Evolutionary conservation across 2,797 vertebrate species (phyloP), one percentile per base, ranked within the genome.

Genomic region (Hydrocynus forskahlii): DNA sequence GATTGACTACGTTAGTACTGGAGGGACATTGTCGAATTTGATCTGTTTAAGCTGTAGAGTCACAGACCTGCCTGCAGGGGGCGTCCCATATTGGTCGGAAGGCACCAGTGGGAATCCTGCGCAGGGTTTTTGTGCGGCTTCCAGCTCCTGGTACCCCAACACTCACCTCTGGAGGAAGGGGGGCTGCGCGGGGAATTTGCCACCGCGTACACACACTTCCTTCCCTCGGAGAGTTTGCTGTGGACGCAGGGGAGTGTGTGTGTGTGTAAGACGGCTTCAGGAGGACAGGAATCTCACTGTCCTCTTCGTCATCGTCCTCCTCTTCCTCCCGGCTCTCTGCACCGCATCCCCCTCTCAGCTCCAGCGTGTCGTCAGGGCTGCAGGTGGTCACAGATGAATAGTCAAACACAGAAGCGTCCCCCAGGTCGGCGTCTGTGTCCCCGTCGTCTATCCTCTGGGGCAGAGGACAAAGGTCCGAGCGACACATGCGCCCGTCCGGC

Each of bases 361-460:
- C 90, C 70, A 93, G 86, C 19, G 92, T 92, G 40, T 91, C 91
- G 0, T 94, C 94, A 0, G 93, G 93, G 83, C 94, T 94, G 87
- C 93, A 93, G 43, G 94, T 92, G 43, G 93, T 94, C 70, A 93
- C 93, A 0, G 94, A 95, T 70, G 94, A 95, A 89, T 93, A 94
- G 85, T 94, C 93, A 6, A 95, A 95, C 63, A 92, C 91, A 0
- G 93, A 95, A 21, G 92, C 90, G 82, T 95, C 94, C 0, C 78
- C 84, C 9, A 84, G 60, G 9, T 94, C 93, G 1, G 92, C 92
- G 87, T 88, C 93, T 55, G 84, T 87, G 75, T 95, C 93, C 0
- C 86, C 92, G 0, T 87, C 87, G 0, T 83, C 79, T 0, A 73
- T 35, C 19, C 59, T 57, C 62, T 77, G 76, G 1, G 79, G 83